phyloP scores from a whole-genome alignment of 2,888 invertebrate species.

The Rhabditoides inermis region DNA sequence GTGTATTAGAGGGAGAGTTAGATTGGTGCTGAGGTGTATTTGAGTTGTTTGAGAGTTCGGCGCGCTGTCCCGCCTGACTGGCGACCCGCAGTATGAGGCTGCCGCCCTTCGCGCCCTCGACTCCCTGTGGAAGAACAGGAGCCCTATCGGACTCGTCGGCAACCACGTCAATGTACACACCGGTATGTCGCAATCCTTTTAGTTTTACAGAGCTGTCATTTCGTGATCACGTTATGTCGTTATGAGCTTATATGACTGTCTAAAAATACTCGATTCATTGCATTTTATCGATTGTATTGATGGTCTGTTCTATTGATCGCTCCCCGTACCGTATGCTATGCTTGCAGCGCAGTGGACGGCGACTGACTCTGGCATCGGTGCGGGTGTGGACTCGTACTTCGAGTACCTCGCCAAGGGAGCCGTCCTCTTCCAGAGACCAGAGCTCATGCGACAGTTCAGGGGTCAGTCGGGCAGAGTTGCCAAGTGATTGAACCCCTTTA shows the following conservation, averaged over 20 bases:
- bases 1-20: not conserved
- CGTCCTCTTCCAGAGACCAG: slow-evolving; percentile 77
- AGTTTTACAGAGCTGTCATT: too few species aligned
- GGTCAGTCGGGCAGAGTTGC: too few species aligned
- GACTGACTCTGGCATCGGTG: slow-evolving; percentile 85
- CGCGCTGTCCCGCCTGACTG: slow-evolving; percentile 57
- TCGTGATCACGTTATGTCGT: too few species aligned
- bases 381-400: slow-evolving; percentile 72
- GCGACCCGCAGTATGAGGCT: slow-evolving; percentile 74
- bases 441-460: slow-evolving; percentile 81
- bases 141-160: slow-evolving; percentile 66
- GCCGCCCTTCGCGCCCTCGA: slow-evolving; percentile 75
- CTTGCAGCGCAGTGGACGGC: slow-evolving; percentile 71
- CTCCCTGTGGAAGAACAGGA: slow-evolving; percentile 76
- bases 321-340: not conserved
- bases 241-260: too few species aligned
- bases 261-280: too few species aligned
- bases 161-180: slow-evolving; percentile 85
- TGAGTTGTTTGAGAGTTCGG: slow-evolving; percentile 80
- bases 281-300: too few species aligned
- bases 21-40: not conserved
- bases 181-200: slow-evolving; percentile 60
- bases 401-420: slow-evolving; percentile 96
- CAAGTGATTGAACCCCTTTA: too few species aligned
- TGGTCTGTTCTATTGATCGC: too few species aligned